Evolutionary conservation across 2,797 vertebrate species (phyloP).

Genomic region (Loriculus beryllinus): DNA sequence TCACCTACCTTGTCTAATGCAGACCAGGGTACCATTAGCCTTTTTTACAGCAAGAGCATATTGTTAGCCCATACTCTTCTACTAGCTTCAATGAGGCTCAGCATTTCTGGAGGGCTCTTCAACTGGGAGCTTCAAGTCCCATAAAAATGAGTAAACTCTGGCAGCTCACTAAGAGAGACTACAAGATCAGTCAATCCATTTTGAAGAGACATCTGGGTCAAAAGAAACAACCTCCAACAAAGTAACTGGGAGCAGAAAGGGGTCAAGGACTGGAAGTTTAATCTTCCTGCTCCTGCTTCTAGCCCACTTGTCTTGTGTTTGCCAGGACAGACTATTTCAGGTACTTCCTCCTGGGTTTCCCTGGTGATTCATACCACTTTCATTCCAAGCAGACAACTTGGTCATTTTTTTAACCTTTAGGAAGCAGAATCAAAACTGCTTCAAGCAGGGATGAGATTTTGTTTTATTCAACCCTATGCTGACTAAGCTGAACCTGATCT

Average conservation of each 20-base stretch:
- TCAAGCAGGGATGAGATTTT: neutral
- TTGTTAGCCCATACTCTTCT: neutral
- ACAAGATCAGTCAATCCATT: neutral
- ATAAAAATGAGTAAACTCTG: neutral
- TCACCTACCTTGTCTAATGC: neutral
- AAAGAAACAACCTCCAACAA: neutral
- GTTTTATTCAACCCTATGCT: neutral
- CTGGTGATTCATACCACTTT: neutral
- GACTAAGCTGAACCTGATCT: neutral
- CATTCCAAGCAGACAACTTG: neutral
- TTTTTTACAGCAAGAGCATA: neutral
- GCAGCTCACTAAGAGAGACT: neutral
- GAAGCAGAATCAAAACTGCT: neutral
- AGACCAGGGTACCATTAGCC: neutral
- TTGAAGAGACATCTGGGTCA: neutral
- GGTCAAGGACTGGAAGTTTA: neutral
- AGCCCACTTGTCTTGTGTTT: neutral
- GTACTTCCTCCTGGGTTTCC: neutral
- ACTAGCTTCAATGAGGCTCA: neutral
- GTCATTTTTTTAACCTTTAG: neutral
- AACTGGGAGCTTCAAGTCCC: neutral
- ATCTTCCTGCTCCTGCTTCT: neutral
- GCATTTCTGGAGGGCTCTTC: neutral
- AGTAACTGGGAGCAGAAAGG: neutral
- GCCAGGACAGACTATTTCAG: neutral